Conservation (phyloP, 2,797 vertebrate genomes). For the Neostethus bicornis region DNA sequence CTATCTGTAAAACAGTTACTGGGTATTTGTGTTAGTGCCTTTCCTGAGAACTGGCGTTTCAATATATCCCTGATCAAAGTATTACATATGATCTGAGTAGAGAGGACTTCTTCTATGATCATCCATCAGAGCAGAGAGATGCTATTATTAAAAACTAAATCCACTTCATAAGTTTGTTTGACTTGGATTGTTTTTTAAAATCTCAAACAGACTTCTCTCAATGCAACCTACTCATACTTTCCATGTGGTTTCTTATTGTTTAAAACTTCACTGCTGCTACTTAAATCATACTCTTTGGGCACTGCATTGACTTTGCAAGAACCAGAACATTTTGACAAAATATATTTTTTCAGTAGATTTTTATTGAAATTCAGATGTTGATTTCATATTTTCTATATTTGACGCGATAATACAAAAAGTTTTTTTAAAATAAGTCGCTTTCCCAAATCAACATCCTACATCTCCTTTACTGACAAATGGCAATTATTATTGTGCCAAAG, state of each 20-base stretch:
- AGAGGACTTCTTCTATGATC: constrained; percentile 2
- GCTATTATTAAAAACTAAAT: background rate
- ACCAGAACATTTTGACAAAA: background rate
- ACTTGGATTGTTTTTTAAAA: constrained; percentile 1
- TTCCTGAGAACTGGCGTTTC: constrained; percentile 17
- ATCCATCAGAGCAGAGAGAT: background rate
- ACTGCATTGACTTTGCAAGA: background rate
- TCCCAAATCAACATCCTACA: background rate
- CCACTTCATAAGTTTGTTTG: background rate
- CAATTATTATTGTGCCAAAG: background rate
- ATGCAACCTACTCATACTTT: constrained; percentile 15
- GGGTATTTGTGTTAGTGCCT: constrained; percentile 10
- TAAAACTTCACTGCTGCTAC: background rate
- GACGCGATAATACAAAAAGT: background rate
- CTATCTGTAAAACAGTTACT: constrained; percentile 22
- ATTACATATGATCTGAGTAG: background rate
- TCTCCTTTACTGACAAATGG: background rate
- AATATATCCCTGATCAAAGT: background rate
- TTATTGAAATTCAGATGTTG: background rate
- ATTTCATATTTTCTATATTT: background rate
- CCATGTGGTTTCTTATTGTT: constrained; percentile 19
- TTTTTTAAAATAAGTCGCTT: background rate
- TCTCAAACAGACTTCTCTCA: constrained; percentile 3
- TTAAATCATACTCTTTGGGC: background rate
- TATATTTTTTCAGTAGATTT: background rate